Evolutionary conservation across 1,140 invertebrate genomes (phyloP), one percentile per base, ranked within the genome.

Genomic region (Macrobrachium nipponense): DNA sequence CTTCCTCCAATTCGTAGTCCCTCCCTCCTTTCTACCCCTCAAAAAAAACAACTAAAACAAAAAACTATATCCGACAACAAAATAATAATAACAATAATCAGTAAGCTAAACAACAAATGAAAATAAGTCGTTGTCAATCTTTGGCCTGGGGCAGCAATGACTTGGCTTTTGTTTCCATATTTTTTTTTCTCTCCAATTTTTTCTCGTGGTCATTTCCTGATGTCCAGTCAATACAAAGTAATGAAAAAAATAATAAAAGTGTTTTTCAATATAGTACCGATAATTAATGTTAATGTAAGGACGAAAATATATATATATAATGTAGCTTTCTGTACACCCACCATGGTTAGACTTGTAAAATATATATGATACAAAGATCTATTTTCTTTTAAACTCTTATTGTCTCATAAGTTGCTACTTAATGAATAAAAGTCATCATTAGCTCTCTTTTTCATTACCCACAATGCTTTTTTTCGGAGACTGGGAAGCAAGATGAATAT

Each of bases 311-410:
- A 80, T 80, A 82, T 72, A 82, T 73, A 82, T 72, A 70, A 51
- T 15, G 70, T 82, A 82, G 80, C 59, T 82, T 60, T 82, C 80
- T 82, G 44, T 82, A 82, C 68, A 82, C 80, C 80, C 51, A 64
- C 80, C 59, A 82, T 58, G 12, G 80, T 82, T 82, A 82, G 80
- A 72, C 80, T 81, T 82, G 80, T 82, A 82, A 72, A 82, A 60
- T 82, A 82, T 73, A 82, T 82, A 81, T 70, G 64, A 81, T 81
- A 82, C 44, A 82, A 81, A 82, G 80, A 82, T 82, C 80, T 82
- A 82, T 82, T 82, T 82, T 82, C 80, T 82, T 82, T 82, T 82
- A 82, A 82, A 82, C 80, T 82, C 80, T 82, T 68, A 82, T 82
- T 82, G 80, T 82, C 80, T 82, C 80, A 82, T 82, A 82, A 82